These are phyloP conservation scores for Halichondria panicea DNA, from an alignment of 37 sponge, comb jelly and placozoan species.

Conservation along the genomic window DNA sequence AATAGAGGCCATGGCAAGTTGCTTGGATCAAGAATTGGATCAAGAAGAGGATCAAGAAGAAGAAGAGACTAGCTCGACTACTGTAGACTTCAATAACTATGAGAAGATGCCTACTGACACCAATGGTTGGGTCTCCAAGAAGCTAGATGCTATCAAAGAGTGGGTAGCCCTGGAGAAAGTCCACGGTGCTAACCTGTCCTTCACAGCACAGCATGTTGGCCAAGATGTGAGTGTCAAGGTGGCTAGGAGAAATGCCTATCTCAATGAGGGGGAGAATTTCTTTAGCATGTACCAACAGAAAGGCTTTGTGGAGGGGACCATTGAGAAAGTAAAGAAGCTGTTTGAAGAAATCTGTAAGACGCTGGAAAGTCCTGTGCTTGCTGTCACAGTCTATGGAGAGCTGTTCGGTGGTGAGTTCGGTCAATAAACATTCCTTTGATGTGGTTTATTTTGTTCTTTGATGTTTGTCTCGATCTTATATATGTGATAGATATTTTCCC, in stretches of 20 bases:
- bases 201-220: slow-evolving; percentile 7
- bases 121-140: slow-evolving; percentile 8
- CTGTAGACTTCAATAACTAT: slow-evolving; percentile 13
- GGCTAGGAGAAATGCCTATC: slow-evolving; percentile 16
- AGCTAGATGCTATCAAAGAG: slow-evolving; percentile 36
- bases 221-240: slow-evolving; percentile 2
- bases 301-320: slow-evolving; percentile 12
- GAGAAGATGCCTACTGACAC: slow-evolving; percentile 47
- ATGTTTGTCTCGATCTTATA: not conserved
- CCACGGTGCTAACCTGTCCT: slow-evolving; percentile 64
- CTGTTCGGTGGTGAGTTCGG: slow-evolving; percentile 52
- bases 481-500: not conserved
- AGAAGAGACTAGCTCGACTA: too few relatives aligned
- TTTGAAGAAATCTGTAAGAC: slow-evolving; percentile 10
- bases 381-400: slow-evolving; percentile 44
- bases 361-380: not conserved
- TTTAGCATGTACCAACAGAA: slow-evolving; percentile 19
- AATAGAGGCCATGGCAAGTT: too few relatives aligned
- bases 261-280: slow-evolving; percentile 33
- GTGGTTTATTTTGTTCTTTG: not conserved
- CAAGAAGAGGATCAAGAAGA: too few relatives aligned
- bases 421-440: not conserved
- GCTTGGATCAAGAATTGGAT: too few relatives aligned
- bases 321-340: slow-evolving; percentile 7
- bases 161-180: slow-evolving; percentile 61